A percentile compares a stretch with the other conserved stretches of the same genome.
Conservation (phyloP, 2,113 vertebrate species). For the Chamaea fasciata region DNA sequence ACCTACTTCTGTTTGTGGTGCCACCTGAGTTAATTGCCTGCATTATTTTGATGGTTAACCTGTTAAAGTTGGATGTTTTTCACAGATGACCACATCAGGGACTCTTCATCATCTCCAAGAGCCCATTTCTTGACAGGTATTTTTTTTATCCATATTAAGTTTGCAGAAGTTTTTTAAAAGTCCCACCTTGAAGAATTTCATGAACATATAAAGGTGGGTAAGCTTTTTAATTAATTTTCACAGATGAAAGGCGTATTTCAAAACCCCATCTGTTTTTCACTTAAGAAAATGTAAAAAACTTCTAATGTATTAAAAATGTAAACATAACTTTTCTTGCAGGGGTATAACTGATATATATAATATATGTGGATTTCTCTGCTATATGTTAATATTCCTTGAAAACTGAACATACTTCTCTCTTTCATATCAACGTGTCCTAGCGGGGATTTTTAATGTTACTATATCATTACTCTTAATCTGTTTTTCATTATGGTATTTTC, state of each 20-base stretch:
- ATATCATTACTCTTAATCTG: constrained; percentile 9
- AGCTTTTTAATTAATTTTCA: constrained; percentile 19
- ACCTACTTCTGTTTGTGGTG: constrained; percentile 23
- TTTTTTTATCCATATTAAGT: not conserved
- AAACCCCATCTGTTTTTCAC: constrained; percentile 36
- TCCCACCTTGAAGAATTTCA: constrained; percentile 34
- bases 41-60: not conserved
- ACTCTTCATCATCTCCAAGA: not conserved
- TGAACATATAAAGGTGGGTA: constrained; percentile 15
- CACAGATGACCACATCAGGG: not conserved
- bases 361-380: constrained; percentile 52
- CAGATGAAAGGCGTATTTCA: constrained; percentile 47
- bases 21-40: constrained; percentile 23
- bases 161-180: constrained; percentile 16
- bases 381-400: constrained; percentile 56
- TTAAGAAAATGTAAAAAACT: constrained; percentile 47
- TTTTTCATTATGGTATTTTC: not conserved
- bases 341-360: constrained; percentile 56
- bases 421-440: constrained; percentile 39
- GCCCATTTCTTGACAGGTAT: not conserved
- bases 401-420: constrained; percentile 42
- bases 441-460: constrained; percentile 27
- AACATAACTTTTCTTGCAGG: constrained; percentile 66
- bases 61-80: not conserved
- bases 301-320: constrained; percentile 67